Percentiles rank a stretch among this genome's conserved stretches.
Evolutionary conservation across 2,113 vertebrate genomes (phyloP).

Genomic region (Lasiurus cinereus): DNA sequence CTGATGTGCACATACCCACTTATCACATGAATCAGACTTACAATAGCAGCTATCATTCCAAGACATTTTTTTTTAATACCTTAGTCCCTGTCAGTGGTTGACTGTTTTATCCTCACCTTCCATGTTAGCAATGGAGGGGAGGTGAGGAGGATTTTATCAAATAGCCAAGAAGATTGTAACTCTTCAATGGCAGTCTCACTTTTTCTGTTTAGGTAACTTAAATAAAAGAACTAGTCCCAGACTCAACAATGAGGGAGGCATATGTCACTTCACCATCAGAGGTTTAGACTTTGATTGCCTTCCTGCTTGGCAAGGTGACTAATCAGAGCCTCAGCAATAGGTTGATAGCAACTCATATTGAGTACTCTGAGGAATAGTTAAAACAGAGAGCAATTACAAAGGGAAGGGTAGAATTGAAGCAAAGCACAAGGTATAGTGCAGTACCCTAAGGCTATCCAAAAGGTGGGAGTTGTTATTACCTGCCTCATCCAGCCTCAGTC

Average conservation of each 20-base stretch:
- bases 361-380: neutral
- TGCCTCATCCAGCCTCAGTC: too few relatives aligned
- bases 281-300: neutral
- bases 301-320: neutral
- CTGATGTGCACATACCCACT: neutral
- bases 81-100: neutral
- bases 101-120: neutral
- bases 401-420: neutral
- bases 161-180: neutral
- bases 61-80: neutral
- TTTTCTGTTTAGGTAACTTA: neutral
- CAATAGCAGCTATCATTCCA: neutral
- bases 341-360: neutral
- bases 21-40: neutral
- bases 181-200: neutral
- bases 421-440: neutral
- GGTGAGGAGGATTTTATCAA: slow-evolving; percentile 36
- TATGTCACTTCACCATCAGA: neutral
- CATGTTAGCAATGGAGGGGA: neutral
- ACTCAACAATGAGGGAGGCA: neutral
- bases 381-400: slow-evolving; percentile 13
- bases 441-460: neutral
- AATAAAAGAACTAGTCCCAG: neutral
- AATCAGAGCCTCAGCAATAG: neutral
- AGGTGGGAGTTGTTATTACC: neutral